Evolutionary conservation across 2,888 invertebrate genomes (phyloP), one percentile per base, ranked within the genome.

Genomic region (Clanis bilineata): DNA sequence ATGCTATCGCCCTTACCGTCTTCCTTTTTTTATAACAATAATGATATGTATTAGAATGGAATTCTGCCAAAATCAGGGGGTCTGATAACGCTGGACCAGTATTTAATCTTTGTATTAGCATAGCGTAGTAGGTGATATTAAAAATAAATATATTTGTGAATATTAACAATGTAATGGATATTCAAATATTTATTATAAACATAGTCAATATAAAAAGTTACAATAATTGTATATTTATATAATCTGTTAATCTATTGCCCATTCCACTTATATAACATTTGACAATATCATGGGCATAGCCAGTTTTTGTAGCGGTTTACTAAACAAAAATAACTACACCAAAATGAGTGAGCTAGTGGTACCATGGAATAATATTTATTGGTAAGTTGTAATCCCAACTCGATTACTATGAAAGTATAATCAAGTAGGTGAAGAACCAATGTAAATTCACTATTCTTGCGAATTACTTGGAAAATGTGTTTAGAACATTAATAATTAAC

Each of bases 231-330:
- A 79, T 73, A 76, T 77, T 71, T 64, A 65, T 71, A 69, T 68
- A 70, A 67, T 70, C 69, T 74, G 69, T 73, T 76, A 57, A 65
- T 60, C 69, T 79, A 79, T 72, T 79, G 71, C 82, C 82, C 82
- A 76, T 76, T 82, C 82, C 61, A 69, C 62, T 63, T 56, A 56
- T 39, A 22, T 32, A 56, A 38, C 22, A 39, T 39, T 10, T 56
- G 22, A 21, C 12, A 36, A 38, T 23, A 28, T 51, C 32, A 28
- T 32, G 7, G 32, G 28, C 51, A 28, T 18, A 51, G 28, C 28
- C 51, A 51, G 4, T n/a, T 10, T 47, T 28, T 25, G 18, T 18
- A 18, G 15, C 4, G 38, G 10, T 15, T 18, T 7, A 18, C 41
- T 41, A 3, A 18, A 18, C 0, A 7, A 18, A 41, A 25, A 15